phyloP scores from a whole-genome alignment of 2,797 vertebrate genomes.

The Platalea minor region DNA sequence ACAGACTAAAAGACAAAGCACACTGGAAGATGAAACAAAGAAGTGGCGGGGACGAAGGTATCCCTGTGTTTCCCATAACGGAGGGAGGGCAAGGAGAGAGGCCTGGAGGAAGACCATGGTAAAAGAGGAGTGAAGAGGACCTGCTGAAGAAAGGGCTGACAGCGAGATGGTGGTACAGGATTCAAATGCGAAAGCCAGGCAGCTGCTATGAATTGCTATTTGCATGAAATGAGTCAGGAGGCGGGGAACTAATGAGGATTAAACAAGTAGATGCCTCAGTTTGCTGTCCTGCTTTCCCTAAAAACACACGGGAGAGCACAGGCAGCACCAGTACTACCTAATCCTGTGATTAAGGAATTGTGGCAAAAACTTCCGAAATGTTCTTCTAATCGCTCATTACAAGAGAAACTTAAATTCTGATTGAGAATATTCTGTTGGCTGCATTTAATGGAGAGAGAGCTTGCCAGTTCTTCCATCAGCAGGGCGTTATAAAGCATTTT shows the following conservation, averaged over 20 bases:
- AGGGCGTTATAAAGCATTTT: neutral
- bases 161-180: fast-evolving
- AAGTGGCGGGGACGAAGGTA: neutral
- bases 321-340: neutral
- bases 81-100: neutral
- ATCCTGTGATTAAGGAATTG: neutral
- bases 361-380: neutral
- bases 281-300: neutral
- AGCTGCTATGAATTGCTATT: neutral
- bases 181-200: neutral
- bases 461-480: conserved; percentile 19
- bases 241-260: neutral
- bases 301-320: neutral
- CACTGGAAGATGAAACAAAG: neutral
- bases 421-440: neutral
- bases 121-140: neutral
- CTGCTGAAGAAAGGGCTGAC: neutral
- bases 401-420: neutral
- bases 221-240: neutral
- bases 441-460: neutral
- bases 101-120: neutral
- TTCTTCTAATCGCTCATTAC: neutral
- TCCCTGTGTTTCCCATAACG: neutral
- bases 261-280: neutral
- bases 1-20: neutral